phyloP scores from a whole-genome alignment of 1,140 invertebrate species.

The Drosophila orena region DNA sequence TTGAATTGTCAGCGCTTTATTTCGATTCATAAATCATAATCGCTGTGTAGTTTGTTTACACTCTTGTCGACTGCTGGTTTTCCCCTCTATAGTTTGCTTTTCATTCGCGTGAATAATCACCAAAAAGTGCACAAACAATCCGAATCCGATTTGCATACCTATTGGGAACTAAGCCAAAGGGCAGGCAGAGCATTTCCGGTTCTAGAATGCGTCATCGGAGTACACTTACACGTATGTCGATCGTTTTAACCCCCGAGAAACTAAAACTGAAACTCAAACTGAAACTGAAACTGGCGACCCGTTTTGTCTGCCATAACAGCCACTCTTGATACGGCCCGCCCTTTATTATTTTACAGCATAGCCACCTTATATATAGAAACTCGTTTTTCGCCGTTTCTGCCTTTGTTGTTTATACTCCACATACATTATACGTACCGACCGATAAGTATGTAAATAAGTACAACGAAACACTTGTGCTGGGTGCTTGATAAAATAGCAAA shows the following conservation, averaged over 20 bases:
- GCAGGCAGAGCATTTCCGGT: conserved; percentile 42
- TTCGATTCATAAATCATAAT: conserved; percentile 67
- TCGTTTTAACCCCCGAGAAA: conserved; percentile 20
- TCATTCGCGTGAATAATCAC: conserved; percentile 16
- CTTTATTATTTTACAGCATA: conserved; percentile 46
- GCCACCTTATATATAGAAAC: conserved; percentile 36
- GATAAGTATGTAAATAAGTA: conserved; percentile 60
- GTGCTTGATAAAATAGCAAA: conserved; percentile 73
- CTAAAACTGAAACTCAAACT: neutral
- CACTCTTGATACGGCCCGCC: conserved; percentile 32
- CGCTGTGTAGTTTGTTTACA: conserved; percentile 37
- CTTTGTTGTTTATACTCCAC: conserved; percentile 64
- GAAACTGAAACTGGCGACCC: conserved; percentile 19
- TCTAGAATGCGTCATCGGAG: conserved; percentile 45
- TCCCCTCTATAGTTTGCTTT: neutral
- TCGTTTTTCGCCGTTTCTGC: conserved; percentile 26
- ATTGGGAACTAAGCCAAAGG: conserved; percentile 29
- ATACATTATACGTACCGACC: conserved; percentile 36
- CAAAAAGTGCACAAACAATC: conserved; percentile 35
- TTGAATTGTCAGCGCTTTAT: conserved; percentile 17
- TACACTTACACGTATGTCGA: too few species aligned
- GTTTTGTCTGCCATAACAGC: conserved; percentile 34
- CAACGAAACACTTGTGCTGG: conserved; percentile 75
- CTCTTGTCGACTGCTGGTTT: conserved; percentile 18
- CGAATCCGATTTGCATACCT: conserved; percentile 51